phyloP scores from a whole-genome alignment of 2,113 vertebrate species.

The Halichoeres trimaculatus region DNA sequence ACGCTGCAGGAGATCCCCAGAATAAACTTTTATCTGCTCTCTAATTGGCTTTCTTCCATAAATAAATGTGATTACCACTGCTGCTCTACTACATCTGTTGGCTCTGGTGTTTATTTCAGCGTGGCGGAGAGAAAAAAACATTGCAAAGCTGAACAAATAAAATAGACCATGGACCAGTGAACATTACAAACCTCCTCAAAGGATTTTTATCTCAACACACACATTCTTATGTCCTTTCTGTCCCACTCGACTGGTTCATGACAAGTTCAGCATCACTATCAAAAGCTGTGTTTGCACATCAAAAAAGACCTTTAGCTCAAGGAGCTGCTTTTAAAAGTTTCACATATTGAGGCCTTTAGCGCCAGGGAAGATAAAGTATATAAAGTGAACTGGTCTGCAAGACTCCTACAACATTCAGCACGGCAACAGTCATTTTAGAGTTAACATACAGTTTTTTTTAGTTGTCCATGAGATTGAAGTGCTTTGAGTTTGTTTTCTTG shows the following conservation, averaged over 20 bases:
- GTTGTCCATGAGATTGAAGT: too few species aligned
- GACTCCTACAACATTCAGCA: too few species aligned
- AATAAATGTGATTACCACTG: slow-evolving; percentile 30
- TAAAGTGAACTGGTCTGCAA: too few species aligned
- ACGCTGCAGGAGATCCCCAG: not conserved
- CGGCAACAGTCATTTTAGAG: too few species aligned
- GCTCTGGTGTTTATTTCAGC: slow-evolving; percentile 18
- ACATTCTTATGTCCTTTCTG: not conserved
- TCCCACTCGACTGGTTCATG: not conserved
- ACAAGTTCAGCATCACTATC: slow-evolving; percentile 17
- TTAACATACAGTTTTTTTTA: too few species aligned
- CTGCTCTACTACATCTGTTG: slow-evolving; percentile 6
- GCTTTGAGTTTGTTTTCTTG: too few species aligned
- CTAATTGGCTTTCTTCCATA: slow-evolving; percentile 12
- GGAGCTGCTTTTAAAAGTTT: too few species aligned
- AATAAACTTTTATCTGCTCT: slow-evolving; percentile 31
- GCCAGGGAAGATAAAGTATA: too few species aligned
- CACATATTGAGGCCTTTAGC: too few species aligned
- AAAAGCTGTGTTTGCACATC: not conserved
- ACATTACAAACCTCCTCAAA: not conserved
- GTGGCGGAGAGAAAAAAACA: slow-evolving; percentile 4
- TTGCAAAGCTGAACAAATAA: too few species aligned
- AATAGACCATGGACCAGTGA: too few species aligned
- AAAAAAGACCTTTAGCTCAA: not conserved
- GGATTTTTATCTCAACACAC: not conserved